phyloP scores from a whole-genome alignment of 2,113 vertebrate species.

The Scophthalmus maximus region DNA sequence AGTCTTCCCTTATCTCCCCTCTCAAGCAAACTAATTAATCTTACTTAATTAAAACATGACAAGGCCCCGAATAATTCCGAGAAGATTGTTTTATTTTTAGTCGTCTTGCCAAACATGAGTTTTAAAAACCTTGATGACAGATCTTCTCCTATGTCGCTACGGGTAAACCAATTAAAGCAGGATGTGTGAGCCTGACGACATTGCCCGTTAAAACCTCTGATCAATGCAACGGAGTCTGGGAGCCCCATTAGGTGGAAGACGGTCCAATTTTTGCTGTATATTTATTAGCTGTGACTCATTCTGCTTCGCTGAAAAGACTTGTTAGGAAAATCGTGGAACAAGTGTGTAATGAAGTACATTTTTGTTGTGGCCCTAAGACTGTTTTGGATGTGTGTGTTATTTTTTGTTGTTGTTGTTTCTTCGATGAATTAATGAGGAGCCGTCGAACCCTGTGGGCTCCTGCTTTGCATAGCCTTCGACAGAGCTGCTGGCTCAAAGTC shows the following conservation, averaged over 20 bases:
- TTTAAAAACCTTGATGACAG: constrained; percentile 58
- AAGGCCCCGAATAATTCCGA: constrained; percentile 66
- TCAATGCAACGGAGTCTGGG: constrained; percentile 32
- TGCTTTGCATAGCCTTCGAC: constrained; percentile 55
- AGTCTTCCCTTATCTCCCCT: constrained; percentile 54
- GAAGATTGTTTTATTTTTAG: constrained; percentile 61
- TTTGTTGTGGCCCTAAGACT: constrained; percentile 29
- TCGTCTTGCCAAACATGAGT: constrained; percentile 65
- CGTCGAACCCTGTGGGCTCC: constrained; percentile 50
- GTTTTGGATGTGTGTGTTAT: no score
- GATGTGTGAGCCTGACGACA: constrained; percentile 40
- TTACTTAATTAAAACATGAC: constrained; percentile 79
- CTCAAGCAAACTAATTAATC: constrained; percentile 70
- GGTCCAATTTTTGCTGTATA: constrained; percentile 24
- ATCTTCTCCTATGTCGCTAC: constrained; percentile 31
- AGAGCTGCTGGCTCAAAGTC: constrained; percentile 50
- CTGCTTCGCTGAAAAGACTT: constrained; percentile 3
- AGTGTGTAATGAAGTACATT: constrained; percentile 48
- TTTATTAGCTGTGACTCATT: constrained; percentile 37
- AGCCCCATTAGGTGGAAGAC: constrained; percentile 32
- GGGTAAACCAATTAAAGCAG: constrained; percentile 70
- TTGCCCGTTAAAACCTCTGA: constrained; percentile 63
- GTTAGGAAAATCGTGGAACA: constrained; percentile 25
- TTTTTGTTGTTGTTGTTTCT: no score
- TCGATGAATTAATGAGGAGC: constrained; percentile 67